phyloP scores from a whole-genome alignment of 1,140 invertebrate genomes.

The Zaprionus davidi region DNA sequence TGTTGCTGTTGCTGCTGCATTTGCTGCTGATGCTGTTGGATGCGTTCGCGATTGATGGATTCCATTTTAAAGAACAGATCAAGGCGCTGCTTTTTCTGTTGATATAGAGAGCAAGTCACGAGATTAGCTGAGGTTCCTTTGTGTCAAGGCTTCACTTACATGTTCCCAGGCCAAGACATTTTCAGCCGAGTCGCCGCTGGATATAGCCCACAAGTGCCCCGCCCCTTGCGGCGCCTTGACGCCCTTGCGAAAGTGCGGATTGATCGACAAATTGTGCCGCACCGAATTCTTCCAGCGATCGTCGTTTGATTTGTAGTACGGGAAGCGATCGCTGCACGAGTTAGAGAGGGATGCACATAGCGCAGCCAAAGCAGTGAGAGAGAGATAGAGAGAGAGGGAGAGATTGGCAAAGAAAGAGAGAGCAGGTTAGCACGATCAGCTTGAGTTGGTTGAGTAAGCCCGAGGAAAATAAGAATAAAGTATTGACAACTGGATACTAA shows the following conservation, averaged over 20 bases:
- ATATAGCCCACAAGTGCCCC: slow-evolving; percentile 93
- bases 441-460: neutral
- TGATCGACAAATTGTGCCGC: slow-evolving; percentile 94
- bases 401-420: neutral
- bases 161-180: slow-evolving; percentile 84
- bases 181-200: slow-evolving; percentile 86
- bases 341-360: slow-evolving; percentile 27
- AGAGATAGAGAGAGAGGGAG: neutral
- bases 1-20: slow-evolving; percentile 60
- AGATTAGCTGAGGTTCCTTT: neutral
- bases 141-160: slow-evolving; percentile 52
- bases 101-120: neutral
- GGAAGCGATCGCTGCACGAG: slow-evolving; percentile 90
- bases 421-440: neutral
- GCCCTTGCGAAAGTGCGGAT: slow-evolving; percentile 94
- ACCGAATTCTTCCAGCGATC: slow-evolving; percentile 96
- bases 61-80: slow-evolving; percentile 84
- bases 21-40: slow-evolving; percentile 76
- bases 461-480: neutral
- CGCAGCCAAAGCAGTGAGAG: neutral
- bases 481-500: too few relatives aligned
- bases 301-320: slow-evolving; percentile 93
- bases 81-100: slow-evolving; percentile 82
- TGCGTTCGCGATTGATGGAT: slow-evolving; percentile 74
- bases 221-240: slow-evolving; percentile 92